Percentiles rank a stretch among this genome's conserved stretches.
phyloP scores from a whole-genome alignment of 64 coral and sea anemone species.

The Hydrozoanthus tunicans region DNA sequence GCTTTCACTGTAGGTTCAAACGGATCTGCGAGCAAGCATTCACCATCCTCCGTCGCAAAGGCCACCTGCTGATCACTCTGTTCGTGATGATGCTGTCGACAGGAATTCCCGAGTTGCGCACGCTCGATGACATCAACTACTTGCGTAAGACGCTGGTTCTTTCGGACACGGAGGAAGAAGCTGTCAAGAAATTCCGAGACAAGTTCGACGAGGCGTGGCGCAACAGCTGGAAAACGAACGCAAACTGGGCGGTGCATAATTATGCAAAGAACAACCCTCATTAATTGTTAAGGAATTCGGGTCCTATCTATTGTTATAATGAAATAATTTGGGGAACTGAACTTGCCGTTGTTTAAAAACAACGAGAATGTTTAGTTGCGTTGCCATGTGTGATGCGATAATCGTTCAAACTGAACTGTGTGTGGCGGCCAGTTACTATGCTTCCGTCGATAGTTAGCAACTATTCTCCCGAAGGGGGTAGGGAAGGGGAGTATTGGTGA shows the following conservation, averaged over 20 bases:
- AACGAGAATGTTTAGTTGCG: no score
- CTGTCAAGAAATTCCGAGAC: conserved; percentile 68
- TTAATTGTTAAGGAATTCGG: background rate
- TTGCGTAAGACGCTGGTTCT: conserved; percentile 73
- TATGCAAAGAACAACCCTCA: conserved; percentile 59
- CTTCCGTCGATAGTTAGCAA: no score
- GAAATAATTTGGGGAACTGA: no score
- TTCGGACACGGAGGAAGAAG: conserved; percentile 65
- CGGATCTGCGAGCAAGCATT: conserved; percentile 74
- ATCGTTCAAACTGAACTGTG: no score
- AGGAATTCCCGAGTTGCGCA: conserved; percentile 78
- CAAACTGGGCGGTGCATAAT: conserved; percentile 77
- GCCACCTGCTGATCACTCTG: conserved; percentile 74
- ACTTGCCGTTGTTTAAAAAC: no score
- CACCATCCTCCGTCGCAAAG: conserved; percentile 74
- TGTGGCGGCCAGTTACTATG: no score
- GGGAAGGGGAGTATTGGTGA: no score
- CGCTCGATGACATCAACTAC: conserved; percentile 77
- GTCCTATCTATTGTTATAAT: no score
- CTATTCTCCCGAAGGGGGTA: no score
- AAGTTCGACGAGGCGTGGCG: conserved; percentile 76
- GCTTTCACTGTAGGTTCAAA: conserved; percentile 61
- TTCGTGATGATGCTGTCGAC: conserved; percentile 95
- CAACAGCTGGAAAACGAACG: conserved; percentile 79
- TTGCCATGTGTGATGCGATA: no score